Conservation (phyloP, 2,888 invertebrate species). For the Cryptophagus acutangulus region DNA sequence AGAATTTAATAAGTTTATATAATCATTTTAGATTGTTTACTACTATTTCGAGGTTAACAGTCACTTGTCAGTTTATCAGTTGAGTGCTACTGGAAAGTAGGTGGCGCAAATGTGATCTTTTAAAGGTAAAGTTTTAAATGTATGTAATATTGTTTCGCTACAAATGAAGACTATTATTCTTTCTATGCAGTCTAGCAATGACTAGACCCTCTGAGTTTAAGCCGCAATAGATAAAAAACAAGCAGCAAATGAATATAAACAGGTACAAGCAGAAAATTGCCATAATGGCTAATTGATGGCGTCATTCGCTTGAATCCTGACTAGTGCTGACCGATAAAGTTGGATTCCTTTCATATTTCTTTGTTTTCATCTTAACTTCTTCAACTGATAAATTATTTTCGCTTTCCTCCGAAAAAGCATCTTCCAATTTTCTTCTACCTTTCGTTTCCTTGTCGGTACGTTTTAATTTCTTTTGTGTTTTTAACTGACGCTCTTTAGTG, state of each 20-base stretch:
- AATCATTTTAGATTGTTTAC: too few species aligned
- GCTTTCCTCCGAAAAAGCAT: constrained; percentile 37
- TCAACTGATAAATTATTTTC: constrained; percentile 28
- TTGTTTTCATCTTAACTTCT: constrained; percentile 23
- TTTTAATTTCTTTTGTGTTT: constrained; percentile 43
- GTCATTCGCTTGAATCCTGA: constrained; percentile 50
- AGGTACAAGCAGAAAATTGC: constrained; percentile 54
- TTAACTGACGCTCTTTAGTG: constrained; percentile 29
- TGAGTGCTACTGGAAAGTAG: too few species aligned
- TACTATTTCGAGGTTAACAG: too few species aligned
- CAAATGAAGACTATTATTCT: constrained; percentile 26
- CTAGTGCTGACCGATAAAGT: constrained; percentile 33
- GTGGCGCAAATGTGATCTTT: background rate
- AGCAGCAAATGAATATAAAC: constrained; percentile 53
- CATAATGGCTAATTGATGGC: constrained; percentile 54
- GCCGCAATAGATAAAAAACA: constrained; percentile 55
- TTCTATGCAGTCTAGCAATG: constrained; percentile 44
- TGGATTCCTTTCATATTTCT: constrained; percentile 31
- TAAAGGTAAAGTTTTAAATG: background rate
- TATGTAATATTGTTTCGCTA: background rate
- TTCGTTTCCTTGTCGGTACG: constrained; percentile 32
- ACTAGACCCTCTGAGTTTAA: constrained; percentile 53
- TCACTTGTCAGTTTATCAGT: too few species aligned
- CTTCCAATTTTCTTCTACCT: constrained; percentile 29
- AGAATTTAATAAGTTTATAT: too few species aligned